Conservation (phyloP, 1,140 invertebrate species). For the Plutomurus gul region DNA sequence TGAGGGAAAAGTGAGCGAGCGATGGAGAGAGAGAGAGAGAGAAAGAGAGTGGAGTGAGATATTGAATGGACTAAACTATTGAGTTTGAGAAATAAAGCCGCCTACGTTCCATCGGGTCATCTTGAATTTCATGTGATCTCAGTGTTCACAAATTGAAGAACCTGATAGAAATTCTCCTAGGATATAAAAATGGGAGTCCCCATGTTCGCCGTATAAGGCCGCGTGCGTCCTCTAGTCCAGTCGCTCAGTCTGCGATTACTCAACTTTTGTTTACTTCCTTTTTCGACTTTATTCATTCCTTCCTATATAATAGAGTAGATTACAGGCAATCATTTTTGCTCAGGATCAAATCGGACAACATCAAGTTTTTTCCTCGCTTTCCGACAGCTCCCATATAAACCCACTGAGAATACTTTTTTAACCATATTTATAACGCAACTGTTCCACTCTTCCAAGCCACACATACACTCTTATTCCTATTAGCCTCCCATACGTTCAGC, state of each 20-base stretch:
- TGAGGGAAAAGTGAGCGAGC: background rate
- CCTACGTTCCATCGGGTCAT: constrained; percentile 34
- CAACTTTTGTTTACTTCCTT: constrained; percentile 32
- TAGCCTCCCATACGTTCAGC: no score
- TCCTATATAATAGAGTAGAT: constrained; percentile 35
- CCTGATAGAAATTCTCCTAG: constrained; percentile 25
- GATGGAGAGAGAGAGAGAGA: background rate
- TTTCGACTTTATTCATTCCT: constrained; percentile 26
- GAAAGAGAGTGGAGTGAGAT: background rate
- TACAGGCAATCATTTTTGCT: constrained; percentile 42
- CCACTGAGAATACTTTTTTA: constrained; percentile 1
- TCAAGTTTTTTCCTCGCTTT: constrained; percentile 22
- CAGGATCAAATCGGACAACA: constrained; percentile 30
- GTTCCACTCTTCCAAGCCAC: no score
- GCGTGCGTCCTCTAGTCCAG: background rate
- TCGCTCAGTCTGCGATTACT: background rate
- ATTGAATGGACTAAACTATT: constrained; percentile 8
- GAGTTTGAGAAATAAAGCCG: constrained; percentile 35
- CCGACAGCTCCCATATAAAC: constrained; percentile 6
- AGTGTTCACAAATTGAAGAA: constrained; percentile 34
- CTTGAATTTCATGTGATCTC: constrained; percentile 37
- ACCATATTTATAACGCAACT: no score
- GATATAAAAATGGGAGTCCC: constrained; percentile 9
- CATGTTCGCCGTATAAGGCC: background rate
- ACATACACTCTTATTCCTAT: no score